Evolutionary conservation across 2,113 vertebrate species (phyloP).

Genomic region (Apeltes quadracus): DNA sequence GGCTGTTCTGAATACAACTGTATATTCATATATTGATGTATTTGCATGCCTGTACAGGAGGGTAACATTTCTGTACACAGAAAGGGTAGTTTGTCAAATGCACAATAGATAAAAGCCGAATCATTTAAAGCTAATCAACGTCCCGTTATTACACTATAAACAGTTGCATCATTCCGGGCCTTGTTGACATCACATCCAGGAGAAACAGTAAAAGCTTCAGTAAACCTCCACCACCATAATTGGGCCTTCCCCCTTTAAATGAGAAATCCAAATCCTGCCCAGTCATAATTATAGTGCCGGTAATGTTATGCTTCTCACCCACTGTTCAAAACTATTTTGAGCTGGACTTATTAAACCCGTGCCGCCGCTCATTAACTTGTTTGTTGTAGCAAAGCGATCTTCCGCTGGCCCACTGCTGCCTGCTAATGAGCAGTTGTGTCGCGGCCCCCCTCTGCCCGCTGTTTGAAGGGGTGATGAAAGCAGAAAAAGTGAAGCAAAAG

Average conservation of each 20-base stretch:
- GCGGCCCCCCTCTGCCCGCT: slow-evolving; percentile 43
- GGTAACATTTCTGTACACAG: background rate
- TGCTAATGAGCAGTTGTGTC: slow-evolving; percentile 71
- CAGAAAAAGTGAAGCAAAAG: slow-evolving; percentile 21
- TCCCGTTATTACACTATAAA: background rate
- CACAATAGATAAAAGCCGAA: background rate
- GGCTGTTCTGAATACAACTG: slow-evolving; percentile 11
- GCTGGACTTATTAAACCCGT: slow-evolving; percentile 70
- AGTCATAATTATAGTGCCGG: slow-evolving; percentile 61
- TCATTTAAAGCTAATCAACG: slow-evolving; percentile 9
- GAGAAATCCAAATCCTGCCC: slow-evolving; percentile 43
- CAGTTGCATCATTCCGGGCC: slow-evolving; percentile 10
- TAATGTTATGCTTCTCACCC: slow-evolving; percentile 51
- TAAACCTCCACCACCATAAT: slow-evolving; percentile 37
- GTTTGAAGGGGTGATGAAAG: slow-evolving; percentile 61
- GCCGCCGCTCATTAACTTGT: slow-evolving; percentile 75
- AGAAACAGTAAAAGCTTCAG: slow-evolving; percentile 18
- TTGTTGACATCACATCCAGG: slow-evolving; percentile 19
- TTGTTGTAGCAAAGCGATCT: slow-evolving; percentile 76
- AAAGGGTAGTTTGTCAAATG: background rate
- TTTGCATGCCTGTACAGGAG: slow-evolving; percentile 35
- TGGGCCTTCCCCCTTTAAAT: slow-evolving; percentile 32
- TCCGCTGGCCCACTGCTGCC: slow-evolving; percentile 64
- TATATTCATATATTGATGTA: slow-evolving; percentile 10
- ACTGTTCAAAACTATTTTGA: slow-evolving; percentile 69